Base-by-base conservation (phyloP, 2,888 invertebrate species). In the Ormyrus nitidulus region DNA sequence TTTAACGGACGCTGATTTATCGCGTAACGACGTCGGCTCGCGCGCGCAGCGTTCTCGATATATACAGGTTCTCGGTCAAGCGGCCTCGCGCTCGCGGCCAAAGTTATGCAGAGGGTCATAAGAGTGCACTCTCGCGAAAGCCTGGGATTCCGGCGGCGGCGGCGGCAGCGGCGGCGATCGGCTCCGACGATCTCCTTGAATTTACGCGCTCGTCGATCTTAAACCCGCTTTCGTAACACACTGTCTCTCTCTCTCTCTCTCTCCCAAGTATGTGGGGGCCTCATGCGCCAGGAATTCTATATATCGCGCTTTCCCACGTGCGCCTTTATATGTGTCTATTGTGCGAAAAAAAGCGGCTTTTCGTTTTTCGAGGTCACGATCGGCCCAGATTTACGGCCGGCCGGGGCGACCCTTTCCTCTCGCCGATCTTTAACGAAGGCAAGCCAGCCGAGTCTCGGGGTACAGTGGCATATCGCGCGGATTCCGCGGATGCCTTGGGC, bases 1-100 rank as follows among this genome's bases (percentile, higher is more conserved):
- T 86, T 88, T 89, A 87, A 87, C 87, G 87, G 88, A 88, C 87
- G 85, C 86, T 86, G 86, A 85, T 87, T 90, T 90, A 90, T 90
- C 89, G 87, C 87, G 86, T 88, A 89, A 90, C 89, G 89, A 89
- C 87, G 87, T 86, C 86, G 85, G 86, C 61, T n/a, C 10, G 10
- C 56, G 56, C 11, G 56, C 56, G 10, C 56, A 1, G 49, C 87
- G 85, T 85, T 87, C 85, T 84, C 86, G 83, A 86, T 86, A 85
- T 34, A 34, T 85, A 85, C 84, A 86, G 85, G 86, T 88, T 89
- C 88, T 89, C 89, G 90, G 89, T 90, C 89, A 90, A 89, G 86
- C 87, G 88, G 86, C 86, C 87, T 85, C 86, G 34, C 34, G 34
- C 11, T 51, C 13, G n/a, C 84, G 68, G 80, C 34, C 85, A 85